Evolutionary conservation across 30 jellyfish, hydroid and myxozoan species (phyloP).

Genomic region (Aurelia aurita): DNA sequence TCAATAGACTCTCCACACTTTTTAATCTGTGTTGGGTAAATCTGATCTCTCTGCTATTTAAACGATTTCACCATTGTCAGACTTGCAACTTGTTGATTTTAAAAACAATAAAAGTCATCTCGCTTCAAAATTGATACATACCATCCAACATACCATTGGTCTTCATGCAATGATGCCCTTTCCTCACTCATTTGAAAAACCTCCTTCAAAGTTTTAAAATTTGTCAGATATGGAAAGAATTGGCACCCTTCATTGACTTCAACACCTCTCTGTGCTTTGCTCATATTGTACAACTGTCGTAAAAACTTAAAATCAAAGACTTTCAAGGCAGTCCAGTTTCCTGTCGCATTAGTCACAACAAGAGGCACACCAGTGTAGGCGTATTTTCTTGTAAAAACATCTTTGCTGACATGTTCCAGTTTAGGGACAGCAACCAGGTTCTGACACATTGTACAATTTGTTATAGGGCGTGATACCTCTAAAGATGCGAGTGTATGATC

Average conservation of each 20-base stretch:
- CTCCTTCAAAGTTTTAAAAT: slow-evolving; percentile 73
- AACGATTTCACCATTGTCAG: too few relatives aligned
- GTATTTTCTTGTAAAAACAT: slow-evolving; percentile 59
- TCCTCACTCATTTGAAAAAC: slow-evolving; percentile 87
- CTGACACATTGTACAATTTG: slow-evolving; percentile 83
- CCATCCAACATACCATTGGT: slow-evolving; percentile 99
- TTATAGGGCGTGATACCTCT: slow-evolving; percentile 79
- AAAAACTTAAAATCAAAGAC: slow-evolving; percentile 77
- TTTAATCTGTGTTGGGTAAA: background rate
- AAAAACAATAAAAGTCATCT: background rate
- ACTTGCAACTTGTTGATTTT: too few relatives aligned
- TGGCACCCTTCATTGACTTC: slow-evolving; percentile 79
- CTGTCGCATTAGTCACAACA: slow-evolving; percentile 84
- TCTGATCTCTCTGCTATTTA: too few relatives aligned
- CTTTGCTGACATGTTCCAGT: slow-evolving; percentile 63
- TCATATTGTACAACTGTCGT: slow-evolving; percentile 69
- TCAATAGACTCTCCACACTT: too few relatives aligned
- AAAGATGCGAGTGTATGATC: slow-evolving; percentile 68
- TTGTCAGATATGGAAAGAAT: slow-evolving; percentile 94
- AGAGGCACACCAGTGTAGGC: slow-evolving; percentile 97
- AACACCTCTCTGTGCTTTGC: slow-evolving; percentile 21
- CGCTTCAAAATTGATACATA: slow-evolving; percentile 45
- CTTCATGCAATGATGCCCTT: slow-evolving; percentile 77
- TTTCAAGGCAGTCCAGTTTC: slow-evolving; percentile 90
- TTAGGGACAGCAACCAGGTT: slow-evolving; percentile 70